Evolutionary conservation across 2,888 invertebrate genomes (phyloP), one percentile per base, ranked within the genome.

Genomic region (Norana najaformis): DNA sequence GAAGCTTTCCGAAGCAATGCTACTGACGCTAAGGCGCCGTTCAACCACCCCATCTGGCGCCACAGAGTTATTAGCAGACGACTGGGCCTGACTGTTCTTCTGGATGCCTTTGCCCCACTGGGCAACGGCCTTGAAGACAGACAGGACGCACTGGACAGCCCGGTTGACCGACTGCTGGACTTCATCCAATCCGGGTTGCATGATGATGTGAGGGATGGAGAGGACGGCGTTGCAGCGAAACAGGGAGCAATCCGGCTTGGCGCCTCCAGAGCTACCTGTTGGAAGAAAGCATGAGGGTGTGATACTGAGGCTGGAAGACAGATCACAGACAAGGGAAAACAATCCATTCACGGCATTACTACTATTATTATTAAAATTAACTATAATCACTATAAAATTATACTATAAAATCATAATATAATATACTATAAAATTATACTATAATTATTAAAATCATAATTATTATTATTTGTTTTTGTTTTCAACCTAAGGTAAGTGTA

Each of bases 181-280:
- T 92, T 98, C 98, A 90, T 98, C 98, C 91, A 98, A 95, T 30
- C 89, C 85, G 8, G 98, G 98, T 92, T 97, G 96, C 90, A 98
- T 97, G 2, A 96, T 96, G 53, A 98, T 97, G 94, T 97, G 97
- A 1, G 98, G 98, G 93, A 98, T 98, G 96, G 97, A 96, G 90
- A 98, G 96, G 30, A 97, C 96, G 1, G 98, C 97, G 94, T 97
- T 96, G 36, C 98, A 95, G 53, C 97, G 95, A 95, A 98, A 97
- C 91, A 98, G 93, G 13, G 95, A 94, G 16, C 94, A 85, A 34
- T 85, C 85, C 5, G 85, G 85, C 14, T 85, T 85, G 37, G 85
- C 37, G 18, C 20, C 34, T 23, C 0, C 2, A 8, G 85, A 18
- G 23, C 13, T 37, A 36, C 85, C 85, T 85, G 85, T 37, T 69